Base-by-base conservation (phyloP, 2,888 invertebrate species). In the Hecatera dysodea region DNA sequence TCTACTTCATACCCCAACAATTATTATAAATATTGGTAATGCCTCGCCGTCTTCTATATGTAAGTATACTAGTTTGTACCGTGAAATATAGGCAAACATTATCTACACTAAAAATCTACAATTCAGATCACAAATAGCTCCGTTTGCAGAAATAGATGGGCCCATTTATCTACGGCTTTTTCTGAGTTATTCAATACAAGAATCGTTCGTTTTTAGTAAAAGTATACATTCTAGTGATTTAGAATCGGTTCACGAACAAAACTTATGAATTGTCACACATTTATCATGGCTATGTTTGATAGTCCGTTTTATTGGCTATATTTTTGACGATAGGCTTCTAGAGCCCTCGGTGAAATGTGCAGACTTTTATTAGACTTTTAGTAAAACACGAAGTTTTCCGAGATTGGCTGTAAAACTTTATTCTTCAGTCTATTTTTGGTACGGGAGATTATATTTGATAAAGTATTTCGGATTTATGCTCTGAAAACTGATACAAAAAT, bases 11-110 rank as follows among this genome's bases (percentile, higher is more conserved):
- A 74, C 59, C 64, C 53, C 63, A 77, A 76, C 81, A 84, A 83
- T 87, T 84, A 83, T 83, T 85, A 84, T 80, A 84, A 83, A 85
- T 75, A 84, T 83, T 78, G 79, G 69, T 60, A 64, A 74, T 63
- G 71, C 50, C 46, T 74, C 67, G 50, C 42, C 22, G 60, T 67
- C 67, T 48, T 8, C 61, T 75, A 70, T 75, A 39, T 15, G 39
- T 39, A 39, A 39, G 39, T 39, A 71, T 70, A 72, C 75, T 75
- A 42, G 68, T 70, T 70, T 69, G 66, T 50, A 59, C 42, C 48
- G 66, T 80, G 69, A 83, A 73, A 81, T 82, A 81, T 78, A 76
- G 67, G 64, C 67, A 73, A 74, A 78, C 78, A 83, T 83, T 85
- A 85, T 83, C 72, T 72, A 74, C 71, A 69, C 75, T 78, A 57